A percentile compares a stretch with the other conserved stretches of the same genome.
Conservation (phyloP, 2,888 invertebrate species). For the Gastracanthus pulcherrimus region DNA sequence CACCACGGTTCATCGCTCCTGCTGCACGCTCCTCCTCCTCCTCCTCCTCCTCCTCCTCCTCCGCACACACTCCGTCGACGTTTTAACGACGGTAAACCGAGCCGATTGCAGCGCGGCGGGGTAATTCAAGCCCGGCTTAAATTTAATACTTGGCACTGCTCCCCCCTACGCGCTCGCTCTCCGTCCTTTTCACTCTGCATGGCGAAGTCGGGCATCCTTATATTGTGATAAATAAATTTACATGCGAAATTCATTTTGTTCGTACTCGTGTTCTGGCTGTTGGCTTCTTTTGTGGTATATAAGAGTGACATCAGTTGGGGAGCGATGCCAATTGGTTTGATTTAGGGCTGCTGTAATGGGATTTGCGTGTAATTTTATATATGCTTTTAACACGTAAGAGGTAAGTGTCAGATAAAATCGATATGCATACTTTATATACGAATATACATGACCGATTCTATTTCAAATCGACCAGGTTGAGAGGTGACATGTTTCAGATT, state of each 20-base stretch:
- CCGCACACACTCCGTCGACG: background rate
- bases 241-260: background rate
- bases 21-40: background rate
- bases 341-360: background rate
- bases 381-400: background rate
- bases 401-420: too few species aligned
- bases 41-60: background rate
- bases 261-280: background rate
- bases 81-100: slow-evolving; percentile 49
- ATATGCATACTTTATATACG: too few species aligned
- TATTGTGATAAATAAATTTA: slow-evolving; percentile 21
- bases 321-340: background rate
- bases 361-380: background rate
- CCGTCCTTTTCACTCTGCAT: background rate
- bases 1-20: background rate
- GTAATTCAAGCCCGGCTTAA: slow-evolving; percentile 46
- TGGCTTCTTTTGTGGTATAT: background rate
- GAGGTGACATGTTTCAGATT: too few species aligned
- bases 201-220: background rate
- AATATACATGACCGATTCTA: too few species aligned
- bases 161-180: background rate
- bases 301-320: too few species aligned
- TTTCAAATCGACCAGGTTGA: too few species aligned
- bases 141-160: slow-evolving; percentile 43
- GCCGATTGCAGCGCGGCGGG: slow-evolving; percentile 37